phyloP scores from a whole-genome alignment of 2,888 invertebrate genomes.

The Acanthoscelides obtectus region DNA sequence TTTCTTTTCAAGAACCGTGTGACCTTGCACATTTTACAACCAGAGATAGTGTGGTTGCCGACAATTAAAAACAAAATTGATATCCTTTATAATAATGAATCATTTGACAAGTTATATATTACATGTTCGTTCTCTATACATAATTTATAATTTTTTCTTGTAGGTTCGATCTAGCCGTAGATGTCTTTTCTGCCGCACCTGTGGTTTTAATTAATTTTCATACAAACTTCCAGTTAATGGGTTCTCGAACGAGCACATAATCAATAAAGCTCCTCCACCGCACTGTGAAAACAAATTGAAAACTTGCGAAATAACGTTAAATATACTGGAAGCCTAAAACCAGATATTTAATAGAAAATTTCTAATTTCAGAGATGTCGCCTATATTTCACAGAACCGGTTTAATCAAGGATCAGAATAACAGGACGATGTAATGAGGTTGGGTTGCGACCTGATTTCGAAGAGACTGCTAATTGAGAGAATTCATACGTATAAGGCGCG shows the following conservation, averaged over 20 bases:
- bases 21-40: too few relatives aligned
- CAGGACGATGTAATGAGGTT: not conserved
- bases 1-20: too few relatives aligned
- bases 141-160: too few relatives aligned
- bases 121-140: too few relatives aligned
- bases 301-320: not conserved
- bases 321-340: not conserved
- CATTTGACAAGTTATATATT: too few relatives aligned
- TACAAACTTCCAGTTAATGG: not conserved
- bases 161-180: too few relatives aligned
- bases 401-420: not conserved
- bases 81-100: too few relatives aligned
- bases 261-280: not conserved
- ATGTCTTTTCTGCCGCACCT: not conserved
- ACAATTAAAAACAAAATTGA: too few relatives aligned
- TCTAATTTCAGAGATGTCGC: not conserved
- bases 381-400: not conserved
- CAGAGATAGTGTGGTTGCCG: too few relatives aligned
- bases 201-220: not conserved
- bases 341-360: not conserved
- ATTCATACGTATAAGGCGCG: too few relatives aligned
- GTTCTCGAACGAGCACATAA: not conserved
- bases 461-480: too few relatives aligned
- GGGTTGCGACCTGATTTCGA: not conserved
- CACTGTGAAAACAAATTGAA: not conserved